Evolutionary conservation across 1,140 invertebrate genomes (phyloP), one percentile per base, ranked within the genome.

Genomic region (Nephotettix cincticeps): DNA sequence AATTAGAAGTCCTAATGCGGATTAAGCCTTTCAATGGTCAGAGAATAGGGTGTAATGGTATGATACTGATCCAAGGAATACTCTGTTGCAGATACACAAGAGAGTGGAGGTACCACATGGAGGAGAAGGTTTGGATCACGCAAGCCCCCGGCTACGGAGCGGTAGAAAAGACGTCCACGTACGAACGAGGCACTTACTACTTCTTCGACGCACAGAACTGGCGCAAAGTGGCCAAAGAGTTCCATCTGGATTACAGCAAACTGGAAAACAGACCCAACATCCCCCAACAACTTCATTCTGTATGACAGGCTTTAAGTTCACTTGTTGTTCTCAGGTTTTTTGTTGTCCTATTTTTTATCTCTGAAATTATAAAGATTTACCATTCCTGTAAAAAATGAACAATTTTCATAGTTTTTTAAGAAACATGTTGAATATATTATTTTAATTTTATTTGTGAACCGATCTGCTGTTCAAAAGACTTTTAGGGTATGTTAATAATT

Each of bases 51-150:
- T n/a, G n/a, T n/a, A n/a, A n/a, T n/a, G n/a, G n/a, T n/a, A n/a
- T n/a, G n/a, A n/a, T n/a, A n/a, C n/a, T n/a, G n/a, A n/a, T n/a
- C n/a, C n/a, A n/a, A n/a, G n/a, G 32, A 36, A 14, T 70, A 56
- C 14, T 4, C 4, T 75, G 14, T 78, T 79, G 11, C 76, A 93
- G 96, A 81, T 98, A 99, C 81, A 94, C 89, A 83, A 89, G 97
- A 81, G 97, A 99, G 79, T 99, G 98, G 98, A 88, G 98, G 83
- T 99, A 97, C 87, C 97, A 99, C 82, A 99, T 94, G 86, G 96
- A 98, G 79, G 97, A 99, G 81, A 94, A 97, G 82, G 93, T 99
- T 75, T 99, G 98, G 98, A 96, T 99, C 81, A 99, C 96, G 75
- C 91, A 98, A 84, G 96, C 95, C 76, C 95, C 95, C 70, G 95